A percentile compares a stretch with the other conserved stretches of the same genome.
Conservation (phyloP, 2,888 invertebrate species). For the Ormyrus rosae region DNA sequence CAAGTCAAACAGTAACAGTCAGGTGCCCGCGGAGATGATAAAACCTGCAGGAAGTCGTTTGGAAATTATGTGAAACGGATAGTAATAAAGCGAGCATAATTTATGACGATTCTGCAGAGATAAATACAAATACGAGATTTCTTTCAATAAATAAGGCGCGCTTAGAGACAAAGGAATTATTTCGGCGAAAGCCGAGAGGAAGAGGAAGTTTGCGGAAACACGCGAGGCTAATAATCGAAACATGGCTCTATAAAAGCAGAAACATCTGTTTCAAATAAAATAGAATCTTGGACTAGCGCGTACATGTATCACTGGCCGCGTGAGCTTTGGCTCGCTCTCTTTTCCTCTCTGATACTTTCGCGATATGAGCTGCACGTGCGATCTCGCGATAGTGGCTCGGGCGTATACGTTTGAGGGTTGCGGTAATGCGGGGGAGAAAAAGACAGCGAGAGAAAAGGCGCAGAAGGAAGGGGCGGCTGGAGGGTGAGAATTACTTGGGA, state of each 20-base stretch:
- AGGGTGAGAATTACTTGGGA: constrained; percentile 69
- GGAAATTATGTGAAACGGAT: too few species aligned
- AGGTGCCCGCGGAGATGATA: background rate
- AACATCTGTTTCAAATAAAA: constrained; percentile 58
- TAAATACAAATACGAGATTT: too few species aligned
- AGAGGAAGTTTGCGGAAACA: constrained; percentile 22
- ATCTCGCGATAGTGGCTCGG: constrained; percentile 45
- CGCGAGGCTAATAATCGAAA: constrained; percentile 54
- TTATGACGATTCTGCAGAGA: too few species aligned
- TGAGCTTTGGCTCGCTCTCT: constrained; percentile 17
- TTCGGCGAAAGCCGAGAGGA: background rate
- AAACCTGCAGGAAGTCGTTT: too few species aligned
- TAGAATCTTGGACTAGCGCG: constrained; percentile 36
- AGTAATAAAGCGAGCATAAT: too few species aligned
- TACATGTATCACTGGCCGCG: constrained; percentile 41
- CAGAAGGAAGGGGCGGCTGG: constrained; percentile 34
- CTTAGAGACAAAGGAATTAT: too few species aligned
- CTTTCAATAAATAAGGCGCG: constrained; percentile 9
- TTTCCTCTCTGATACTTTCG: constrained; percentile 56
- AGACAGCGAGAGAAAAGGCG: constrained; percentile 24
- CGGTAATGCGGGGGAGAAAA: constrained; percentile 55
- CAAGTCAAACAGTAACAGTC: constrained; percentile 1
- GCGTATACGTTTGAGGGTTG: constrained; percentile 46
- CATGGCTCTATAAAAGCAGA: constrained; percentile 49
- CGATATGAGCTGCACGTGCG: constrained; percentile 71